phyloP scores from a whole-genome alignment of 1,140 invertebrate species.

The Bombus waltoni region DNA sequence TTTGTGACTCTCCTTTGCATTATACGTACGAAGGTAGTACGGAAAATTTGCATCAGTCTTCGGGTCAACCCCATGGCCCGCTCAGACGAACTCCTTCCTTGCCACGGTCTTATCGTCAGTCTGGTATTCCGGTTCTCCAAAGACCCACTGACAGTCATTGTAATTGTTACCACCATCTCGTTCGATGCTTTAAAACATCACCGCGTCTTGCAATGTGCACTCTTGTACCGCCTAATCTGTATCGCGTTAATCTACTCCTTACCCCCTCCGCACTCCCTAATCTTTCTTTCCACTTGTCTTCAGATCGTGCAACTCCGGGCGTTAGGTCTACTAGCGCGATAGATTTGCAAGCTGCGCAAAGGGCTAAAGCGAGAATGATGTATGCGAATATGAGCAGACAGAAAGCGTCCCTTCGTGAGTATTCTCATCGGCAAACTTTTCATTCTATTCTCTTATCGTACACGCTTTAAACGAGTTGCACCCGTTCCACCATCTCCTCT shows the following conservation, averaged over 20 bases:
- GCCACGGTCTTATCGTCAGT: slow-evolving; percentile 84
- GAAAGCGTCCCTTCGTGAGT: slow-evolving; percentile 91
- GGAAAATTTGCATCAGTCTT: slow-evolving; percentile 83
- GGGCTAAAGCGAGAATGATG: slow-evolving; percentile 91
- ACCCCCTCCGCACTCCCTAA: background rate
- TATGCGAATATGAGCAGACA: slow-evolving; percentile 90
- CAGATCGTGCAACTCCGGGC: slow-evolving; percentile 80
- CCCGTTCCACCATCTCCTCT: background rate
- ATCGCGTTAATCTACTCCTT: background rate
- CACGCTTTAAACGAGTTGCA: background rate
- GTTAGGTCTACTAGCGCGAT: slow-evolving; percentile 95
- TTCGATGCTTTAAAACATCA: slow-evolving; percentile 33
- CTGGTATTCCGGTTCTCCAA: slow-evolving; percentile 85
- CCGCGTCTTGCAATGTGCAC: slow-evolving; percentile 40
- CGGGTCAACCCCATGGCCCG: slow-evolving; percentile 78
- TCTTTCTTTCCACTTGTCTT: slow-evolving; percentile 15
- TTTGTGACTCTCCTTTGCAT: slow-evolving; percentile 72
- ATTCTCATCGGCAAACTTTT: slow-evolving; percentile 19
- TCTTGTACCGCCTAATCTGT: background rate
- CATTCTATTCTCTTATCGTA: background rate
- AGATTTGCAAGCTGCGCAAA: slow-evolving; percentile 93
- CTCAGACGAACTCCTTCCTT: slow-evolving; percentile 85
- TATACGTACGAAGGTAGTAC: slow-evolving; percentile 83
- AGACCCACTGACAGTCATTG: slow-evolving; percentile 81
- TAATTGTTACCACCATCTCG: slow-evolving; percentile 72